Evolutionary conservation across 2,113 vertebrate genomes (phyloP), one percentile per base, ranked within the genome.

Genomic region (Sminthopsis crassicaudata): DNA sequence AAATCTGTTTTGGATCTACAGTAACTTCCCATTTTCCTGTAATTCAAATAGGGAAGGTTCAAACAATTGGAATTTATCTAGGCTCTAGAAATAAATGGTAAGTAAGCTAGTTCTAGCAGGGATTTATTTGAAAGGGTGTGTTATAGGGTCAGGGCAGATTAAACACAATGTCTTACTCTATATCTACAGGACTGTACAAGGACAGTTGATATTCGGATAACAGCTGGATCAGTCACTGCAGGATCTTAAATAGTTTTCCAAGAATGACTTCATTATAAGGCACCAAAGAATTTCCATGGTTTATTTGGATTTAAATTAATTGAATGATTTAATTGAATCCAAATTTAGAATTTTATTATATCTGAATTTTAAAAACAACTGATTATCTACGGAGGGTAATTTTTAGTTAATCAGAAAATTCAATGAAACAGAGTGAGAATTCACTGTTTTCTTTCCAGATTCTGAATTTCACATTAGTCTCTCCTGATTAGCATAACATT

Each of bases 21-120:
- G 52, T 91, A 97, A 92, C 46, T 96, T 94, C 95, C 91, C 92
- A 90, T 94, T 96, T 94, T 88, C 96, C 94, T 96, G 60, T 92
- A 97, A 95, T 46, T 93, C 96, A 96, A 95, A 96, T 97, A 95
- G 96, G 96, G 96, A 97, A 95, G 93, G 76, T 48, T 96, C 91
- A 96, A 94, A 96, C 90, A 93, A 92, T 95, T 96, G 93, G 91
- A 92, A 93, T 96, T 96, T 96, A 97, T 92, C 52, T 96, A 51
- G 93, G 90, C 60, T 67, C 90, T 95, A 92, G 92, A 95, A 91
- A 96, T 93, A 94, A 95, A 50, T 92, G 92, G 94, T 95, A 94
- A 96, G 90, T 94, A 97, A 96, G 92, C 92, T 36, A 94, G 91
- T 89, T 95, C 93, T 95, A 54, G 92, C 22, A 53, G 84, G 89